Conservation (phyloP, 1,140 invertebrate genomes). For the Coenobita brevimanus region DNA sequence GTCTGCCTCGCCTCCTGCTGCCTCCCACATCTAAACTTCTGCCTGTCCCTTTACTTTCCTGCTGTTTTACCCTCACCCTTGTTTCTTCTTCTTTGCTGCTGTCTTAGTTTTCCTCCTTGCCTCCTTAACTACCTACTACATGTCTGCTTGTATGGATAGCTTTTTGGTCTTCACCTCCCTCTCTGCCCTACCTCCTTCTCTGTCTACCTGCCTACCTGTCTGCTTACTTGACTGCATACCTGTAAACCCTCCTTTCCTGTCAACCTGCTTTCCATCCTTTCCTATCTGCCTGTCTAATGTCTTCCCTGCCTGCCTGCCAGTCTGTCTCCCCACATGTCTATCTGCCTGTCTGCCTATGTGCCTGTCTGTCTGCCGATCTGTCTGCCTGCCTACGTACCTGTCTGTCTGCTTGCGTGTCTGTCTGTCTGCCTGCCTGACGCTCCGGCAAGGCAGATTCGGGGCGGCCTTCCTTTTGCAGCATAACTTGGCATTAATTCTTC, state of each 20-base stretch:
- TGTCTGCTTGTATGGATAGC: neutral
- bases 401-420: too few species aligned
- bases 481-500: too few species aligned
- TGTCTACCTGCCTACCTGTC: neutral
- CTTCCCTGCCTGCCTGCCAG: too few species aligned
- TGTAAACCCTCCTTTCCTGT: neutral
- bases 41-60: neutral
- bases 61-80: neutral
- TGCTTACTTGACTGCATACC: neutral
- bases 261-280: neutral
- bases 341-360: too few species aligned
- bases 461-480: too few species aligned
- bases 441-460: too few species aligned
- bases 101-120: neutral
- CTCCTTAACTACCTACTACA: neutral
- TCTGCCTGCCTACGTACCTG: too few species aligned
- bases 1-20: slow-evolving; percentile 14
- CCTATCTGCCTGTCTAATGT: too few species aligned
- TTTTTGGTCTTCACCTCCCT: neutral
- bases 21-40: neutral
- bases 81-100: too few species aligned
- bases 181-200: slow-evolving; percentile 2
- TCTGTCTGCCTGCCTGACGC: too few species aligned
- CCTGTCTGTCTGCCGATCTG: too few species aligned
- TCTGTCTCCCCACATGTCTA: too few species aligned